Evolutionary conservation across 1,140 invertebrate species (phyloP), one percentile per base, ranked within the genome.

Genomic region (Panagrolaimus sp.): DNA sequence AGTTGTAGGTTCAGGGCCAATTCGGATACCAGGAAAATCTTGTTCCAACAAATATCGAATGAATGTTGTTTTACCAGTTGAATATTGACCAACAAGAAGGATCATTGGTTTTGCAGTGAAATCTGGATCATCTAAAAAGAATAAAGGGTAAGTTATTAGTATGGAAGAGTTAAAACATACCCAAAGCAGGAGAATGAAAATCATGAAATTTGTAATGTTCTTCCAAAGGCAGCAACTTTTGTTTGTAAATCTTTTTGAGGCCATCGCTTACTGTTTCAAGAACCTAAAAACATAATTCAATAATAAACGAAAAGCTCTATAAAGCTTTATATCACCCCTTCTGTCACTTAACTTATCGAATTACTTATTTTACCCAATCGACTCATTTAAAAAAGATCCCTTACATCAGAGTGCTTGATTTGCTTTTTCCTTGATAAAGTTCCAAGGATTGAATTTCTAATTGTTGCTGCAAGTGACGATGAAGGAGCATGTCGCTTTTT

Each of bases 31-130:
- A 26, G 93, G 93, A 83, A 95, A 96, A 75, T 96, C 93, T 79
- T 91, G 87, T 83, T 95, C 92, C 55, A 96, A 83, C n/a, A 96
- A 85, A 84, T 95, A 95, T 73, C 92, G 90, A 71, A 98, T 98
- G 82, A 98, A 97, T 0, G 94, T 97, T 0, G 95, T 98, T 87
- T 98, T 98, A 73, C 95, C 96, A 1, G 95, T 98, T 0, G 95
- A 98, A 85, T 98, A 98, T 83, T 98, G 95, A 0, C 96, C 96
- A 48, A 98, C 92, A 1, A 98, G 85, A 45, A 98, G 84, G 67
- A 98, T 95, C 93, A 98, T 96, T 0, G 96, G 96, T 83, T 97
- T 98, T 0, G 94, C 94, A 87, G 97, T 93, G 84, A 98, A 99
- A 85, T 98, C 96, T 0, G 95, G 91, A 84, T 98, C 95, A 83